phyloP scores from a whole-genome alignment of 1,140 invertebrate genomes.

The Homalodisca vitripennis region DNA sequence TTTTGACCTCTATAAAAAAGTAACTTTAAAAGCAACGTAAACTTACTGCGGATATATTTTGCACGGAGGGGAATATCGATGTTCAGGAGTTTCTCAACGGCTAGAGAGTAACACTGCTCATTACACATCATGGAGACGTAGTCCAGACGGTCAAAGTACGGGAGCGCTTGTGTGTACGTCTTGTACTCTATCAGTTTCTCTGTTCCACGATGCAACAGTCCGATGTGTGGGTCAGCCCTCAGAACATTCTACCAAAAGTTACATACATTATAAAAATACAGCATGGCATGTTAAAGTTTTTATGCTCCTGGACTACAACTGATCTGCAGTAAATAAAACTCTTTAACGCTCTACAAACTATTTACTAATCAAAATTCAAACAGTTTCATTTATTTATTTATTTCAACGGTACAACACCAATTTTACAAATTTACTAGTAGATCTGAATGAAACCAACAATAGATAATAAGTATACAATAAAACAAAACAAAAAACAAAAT shows the following conservation, averaged over 20 bases:
- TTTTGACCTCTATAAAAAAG: slow-evolving; percentile 12
- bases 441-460: too few species aligned
- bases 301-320: too few species aligned
- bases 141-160: slow-evolving; percentile 98
- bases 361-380: too few species aligned
- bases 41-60: slow-evolving; percentile 93
- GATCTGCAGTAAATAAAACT: too few species aligned
- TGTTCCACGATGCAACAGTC: slow-evolving; percentile 92
- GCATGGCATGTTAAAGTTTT: background rate
- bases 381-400: too few species aligned
- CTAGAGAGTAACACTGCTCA: slow-evolving; percentile 94
- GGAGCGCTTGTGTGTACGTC: slow-evolving; percentile 95
- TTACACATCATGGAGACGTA: slow-evolving; percentile 99
- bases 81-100: slow-evolving; percentile 94
- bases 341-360: too few species aligned
- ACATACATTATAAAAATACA: slow-evolving; percentile 26
- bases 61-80: slow-evolving; percentile 92
- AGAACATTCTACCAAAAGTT: slow-evolving; percentile 71
- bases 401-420: too few species aligned
- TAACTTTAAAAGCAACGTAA: slow-evolving; percentile 13
- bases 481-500: too few species aligned
- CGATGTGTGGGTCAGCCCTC: slow-evolving; percentile 94
- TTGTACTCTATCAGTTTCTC: slow-evolving; percentile 99
- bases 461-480: too few species aligned
- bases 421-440: too few species aligned